phyloP scores from a whole-genome alignment of 2,797 vertebrate species.

The Phoebastria nigripes region DNA sequence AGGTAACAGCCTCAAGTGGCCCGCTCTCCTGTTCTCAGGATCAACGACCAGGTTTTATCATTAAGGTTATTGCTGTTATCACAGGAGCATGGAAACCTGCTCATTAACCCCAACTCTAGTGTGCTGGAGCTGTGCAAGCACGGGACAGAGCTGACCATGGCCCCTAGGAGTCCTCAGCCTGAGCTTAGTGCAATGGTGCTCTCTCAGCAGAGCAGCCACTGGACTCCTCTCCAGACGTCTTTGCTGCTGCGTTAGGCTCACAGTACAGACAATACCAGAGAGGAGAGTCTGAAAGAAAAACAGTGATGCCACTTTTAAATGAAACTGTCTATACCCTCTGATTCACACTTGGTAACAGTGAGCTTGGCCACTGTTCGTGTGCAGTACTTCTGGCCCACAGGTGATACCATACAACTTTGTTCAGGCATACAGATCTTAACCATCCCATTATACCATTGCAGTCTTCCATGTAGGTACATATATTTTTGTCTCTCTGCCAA shows the following conservation, averaged over 20 bases:
- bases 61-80: neutral
- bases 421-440: neutral
- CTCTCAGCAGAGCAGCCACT: neutral
- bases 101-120: neutral
- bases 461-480: neutral
- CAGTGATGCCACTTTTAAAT: neutral
- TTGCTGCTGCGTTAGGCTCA: neutral
- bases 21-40: neutral
- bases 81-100: neutral
- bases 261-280: too few species aligned
- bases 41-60: neutral
- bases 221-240: neutral
- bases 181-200: fast-evolving
- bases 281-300: neutral
- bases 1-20: neutral
- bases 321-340: neutral
- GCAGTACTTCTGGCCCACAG: neutral
- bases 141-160: fast-evolving
- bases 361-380: neutral
- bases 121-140: neutral
- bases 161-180: neutral
- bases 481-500: neutral
- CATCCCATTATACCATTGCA: neutral
- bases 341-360: neutral
- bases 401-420: neutral